phyloP scores from a whole-genome alignment of 2,888 invertebrate species.

The Nematopogon swammerdamellus region DNA sequence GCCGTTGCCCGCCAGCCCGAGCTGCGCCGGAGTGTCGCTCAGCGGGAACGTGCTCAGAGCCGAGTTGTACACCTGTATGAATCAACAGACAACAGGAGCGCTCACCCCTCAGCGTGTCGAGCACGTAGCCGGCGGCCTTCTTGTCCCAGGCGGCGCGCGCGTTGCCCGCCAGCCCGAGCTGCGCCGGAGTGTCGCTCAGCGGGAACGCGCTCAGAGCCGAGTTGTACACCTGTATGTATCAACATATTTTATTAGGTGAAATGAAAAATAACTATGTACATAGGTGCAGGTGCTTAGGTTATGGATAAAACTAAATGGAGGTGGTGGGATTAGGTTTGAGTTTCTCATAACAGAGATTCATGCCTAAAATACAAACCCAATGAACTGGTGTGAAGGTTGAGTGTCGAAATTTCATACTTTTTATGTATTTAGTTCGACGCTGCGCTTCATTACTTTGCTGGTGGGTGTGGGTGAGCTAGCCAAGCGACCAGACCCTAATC shows the following conservation, averaged over 20 bases:
- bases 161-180: constrained; percentile 84
- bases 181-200: constrained; percentile 68
- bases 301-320: background rate
- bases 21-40: constrained; percentile 69
- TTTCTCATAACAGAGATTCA: too few relatives aligned
- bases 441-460: too few relatives aligned
- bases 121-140: constrained; percentile 58
- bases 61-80: constrained; percentile 61
- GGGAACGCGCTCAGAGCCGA: constrained; percentile 64
- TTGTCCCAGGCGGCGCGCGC: constrained; percentile 83
- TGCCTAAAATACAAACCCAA: background rate
- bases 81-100: too few relatives aligned
- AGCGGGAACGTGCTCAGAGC: constrained; percentile 67
- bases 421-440: too few relatives aligned
- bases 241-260: background rate
- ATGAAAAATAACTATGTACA: background rate
- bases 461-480: too few relatives aligned
- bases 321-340: too few relatives aligned
- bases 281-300: too few relatives aligned
- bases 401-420: too few relatives aligned
- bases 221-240: constrained; percentile 58
- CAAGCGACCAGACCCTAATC: too few relatives aligned
- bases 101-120: constrained; percentile 63
- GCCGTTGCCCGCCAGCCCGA: constrained; percentile 84
- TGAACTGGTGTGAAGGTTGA: too few relatives aligned